These are phyloP conservation scores for Drosophila sproati DNA, from an alignment of 1,140 invertebrate genomes.

Conservation along the genomic window DNA sequence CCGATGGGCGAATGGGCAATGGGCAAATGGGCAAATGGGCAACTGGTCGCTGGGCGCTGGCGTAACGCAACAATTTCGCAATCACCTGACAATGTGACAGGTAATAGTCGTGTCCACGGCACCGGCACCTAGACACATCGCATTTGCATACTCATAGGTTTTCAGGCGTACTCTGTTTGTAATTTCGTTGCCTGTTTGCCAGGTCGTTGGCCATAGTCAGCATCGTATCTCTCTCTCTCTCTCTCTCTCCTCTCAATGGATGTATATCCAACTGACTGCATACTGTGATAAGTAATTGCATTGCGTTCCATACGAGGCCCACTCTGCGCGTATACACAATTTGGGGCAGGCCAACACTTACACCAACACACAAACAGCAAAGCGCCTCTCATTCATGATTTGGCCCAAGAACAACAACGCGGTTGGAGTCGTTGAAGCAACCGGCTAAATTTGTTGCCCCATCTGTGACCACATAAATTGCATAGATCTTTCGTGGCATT, in stretches of 20 bases:
- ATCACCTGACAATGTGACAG: constrained; percentile 83
- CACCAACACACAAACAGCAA: background rate
- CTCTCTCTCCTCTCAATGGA: background rate
- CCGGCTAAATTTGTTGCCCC: constrained; percentile 25
- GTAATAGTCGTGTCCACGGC: constrained; percentile 80
- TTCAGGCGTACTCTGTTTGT: constrained; percentile 57
- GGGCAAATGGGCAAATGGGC: background rate
- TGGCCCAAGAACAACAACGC: constrained; percentile 37
- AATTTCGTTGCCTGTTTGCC: constrained; percentile 66
- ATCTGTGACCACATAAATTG: constrained; percentile 65
- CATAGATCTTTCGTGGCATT: constrained; percentile 63
- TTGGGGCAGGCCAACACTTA: constrained; percentile 50
- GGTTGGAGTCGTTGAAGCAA: constrained; percentile 27
- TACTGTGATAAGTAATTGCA: constrained; percentile 83
- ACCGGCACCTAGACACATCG: constrained; percentile 55
- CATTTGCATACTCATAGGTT: constrained; percentile 65
- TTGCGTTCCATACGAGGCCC: constrained; percentile 47
- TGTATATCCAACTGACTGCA: constrained; percentile 48
- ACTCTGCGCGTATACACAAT: constrained; percentile 42
- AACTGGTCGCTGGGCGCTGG: constrained; percentile 49
- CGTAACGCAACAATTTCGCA: constrained; percentile 82
- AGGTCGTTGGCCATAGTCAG: constrained; percentile 37
- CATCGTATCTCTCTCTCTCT: background rate
- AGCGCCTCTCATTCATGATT: constrained; percentile 68
- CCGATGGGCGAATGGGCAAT: constrained; percentile 33